Conservation (phyloP, 2,797 vertebrate genomes). For the Selene dorsalis region DNA sequence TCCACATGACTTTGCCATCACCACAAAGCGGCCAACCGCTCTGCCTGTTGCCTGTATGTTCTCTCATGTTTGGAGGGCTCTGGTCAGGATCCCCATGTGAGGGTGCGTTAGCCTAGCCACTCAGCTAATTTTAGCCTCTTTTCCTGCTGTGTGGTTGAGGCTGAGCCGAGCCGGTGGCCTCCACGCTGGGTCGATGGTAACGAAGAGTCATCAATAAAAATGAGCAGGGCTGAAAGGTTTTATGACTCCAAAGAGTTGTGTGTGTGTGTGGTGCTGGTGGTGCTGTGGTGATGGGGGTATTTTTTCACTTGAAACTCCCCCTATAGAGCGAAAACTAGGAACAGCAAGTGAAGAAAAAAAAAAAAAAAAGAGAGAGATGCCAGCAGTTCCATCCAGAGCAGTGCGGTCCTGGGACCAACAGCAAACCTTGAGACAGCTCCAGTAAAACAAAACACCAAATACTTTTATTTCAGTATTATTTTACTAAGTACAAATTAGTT, state of each 20-base stretch:
- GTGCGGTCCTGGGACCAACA: constrained; percentile 24
- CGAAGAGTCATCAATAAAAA: constrained; percentile 79
- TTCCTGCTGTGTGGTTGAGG: constrained; percentile 71
- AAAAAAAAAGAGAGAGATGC: too few species aligned
- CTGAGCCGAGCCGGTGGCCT: constrained; percentile 74
- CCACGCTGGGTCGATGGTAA: constrained; percentile 74
- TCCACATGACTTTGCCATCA: constrained; percentile 74
- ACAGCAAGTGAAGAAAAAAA: constrained; percentile 27
- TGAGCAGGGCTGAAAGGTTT: constrained; percentile 75
- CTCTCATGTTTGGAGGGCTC: constrained; percentile 71
- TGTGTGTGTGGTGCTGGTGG: constrained; percentile 37
- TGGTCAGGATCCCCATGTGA: constrained; percentile 73
- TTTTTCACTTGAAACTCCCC: constrained; percentile 61
- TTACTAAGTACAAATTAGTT: constrained; percentile 36
- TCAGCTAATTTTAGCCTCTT: constrained; percentile 81
- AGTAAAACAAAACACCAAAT: constrained; percentile 35
- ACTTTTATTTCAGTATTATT: constrained; percentile 43
- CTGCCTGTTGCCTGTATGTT: constrained; percentile 45
- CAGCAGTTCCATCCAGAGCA: constrained; percentile 33
- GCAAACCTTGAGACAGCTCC: constrained; percentile 21
- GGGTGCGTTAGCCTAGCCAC: constrained; percentile 61
- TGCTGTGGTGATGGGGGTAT: constrained; percentile 53
- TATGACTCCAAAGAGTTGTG: constrained; percentile 58
- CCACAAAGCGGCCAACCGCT: constrained; percentile 72
- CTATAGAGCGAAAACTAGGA: constrained; percentile 60